Evolutionary conservation across 1,140 invertebrate species (phyloP), one percentile per base, ranked within the genome.

Genomic region (Heliothis virescens): DNA sequence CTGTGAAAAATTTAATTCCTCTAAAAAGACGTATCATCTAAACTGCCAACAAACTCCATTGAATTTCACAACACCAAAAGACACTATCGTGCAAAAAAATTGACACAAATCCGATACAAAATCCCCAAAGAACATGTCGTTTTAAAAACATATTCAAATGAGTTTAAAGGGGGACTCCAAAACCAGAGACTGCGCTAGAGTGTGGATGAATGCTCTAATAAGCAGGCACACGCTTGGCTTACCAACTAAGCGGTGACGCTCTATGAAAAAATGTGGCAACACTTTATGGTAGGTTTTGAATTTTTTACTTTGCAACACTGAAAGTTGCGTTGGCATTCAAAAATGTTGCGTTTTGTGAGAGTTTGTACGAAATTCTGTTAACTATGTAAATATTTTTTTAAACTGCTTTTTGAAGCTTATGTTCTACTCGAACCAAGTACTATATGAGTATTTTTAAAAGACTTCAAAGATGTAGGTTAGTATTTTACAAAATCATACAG

Each of bases 201-300:
- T 75, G 55, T 50, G 57, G 53, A 75, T 75, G 72, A 75, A 75
- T 75, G 72, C 72, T 62, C 72, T 62, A 75, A 75, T 62, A 75
- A 62, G 57, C 57, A 62, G 16, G 41, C 72, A 75, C 47, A 60
- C 72, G 72, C 34, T 13, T 75, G 41, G 72, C 72, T 62, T 59
- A 12, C 55, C 47, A 11, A 12, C 53, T 73, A 73, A 73, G 57
- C 57, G 72, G 29, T 75, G 72, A 47, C 47, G 26, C 71, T 75
- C 55, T 75, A 47, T 60, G 16, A 75, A 75, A 75, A 75, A 75
- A 60, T 16, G 3, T 41, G 41, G 18, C 41, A 75, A 62, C 57
- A 41, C 34, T 63, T 15, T 63, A 63, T 63, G 15, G 21, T 41
- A 60, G 57, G 12, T 60, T 60, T 48, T 2, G 11, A 18, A 9